These are phyloP conservation scores for Mythimna albipuncta DNA, from an alignment of 2,888 invertebrate genomes.

Conservation along the genomic window DNA sequence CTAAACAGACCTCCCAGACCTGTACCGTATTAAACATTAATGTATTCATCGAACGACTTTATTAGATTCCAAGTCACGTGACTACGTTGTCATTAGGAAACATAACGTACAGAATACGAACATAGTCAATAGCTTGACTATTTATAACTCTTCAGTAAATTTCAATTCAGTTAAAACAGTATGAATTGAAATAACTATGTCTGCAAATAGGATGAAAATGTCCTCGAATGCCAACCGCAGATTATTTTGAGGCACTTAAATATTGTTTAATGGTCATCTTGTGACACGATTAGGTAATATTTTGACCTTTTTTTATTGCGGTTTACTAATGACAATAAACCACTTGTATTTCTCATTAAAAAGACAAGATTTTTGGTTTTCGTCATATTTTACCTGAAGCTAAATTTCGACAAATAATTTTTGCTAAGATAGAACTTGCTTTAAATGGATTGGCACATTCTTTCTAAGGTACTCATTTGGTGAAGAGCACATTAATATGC, in stretches of 20 bases:
- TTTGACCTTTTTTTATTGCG: conserved; percentile 36
- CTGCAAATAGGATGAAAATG: conserved; percentile 17
- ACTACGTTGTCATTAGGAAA: conserved; percentile 10
- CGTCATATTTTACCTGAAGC: not conserved
- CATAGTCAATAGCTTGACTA: not conserved
- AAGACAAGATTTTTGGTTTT: not conserved
- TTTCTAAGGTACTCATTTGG: not conserved
- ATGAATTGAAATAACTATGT: conserved; percentile 12
- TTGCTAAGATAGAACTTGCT: not conserved
- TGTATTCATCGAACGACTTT: conserved; percentile 17
- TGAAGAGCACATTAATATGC: not conserved
- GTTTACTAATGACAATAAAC: conserved; percentile 28
- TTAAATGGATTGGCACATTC: not conserved
- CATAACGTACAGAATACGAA: not conserved
- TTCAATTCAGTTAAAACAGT: conserved; percentile 6
- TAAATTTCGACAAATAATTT: no score
- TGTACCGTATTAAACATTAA: not conserved
- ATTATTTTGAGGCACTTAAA: conserved; percentile 38
- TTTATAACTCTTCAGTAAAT: conserved; percentile 13
- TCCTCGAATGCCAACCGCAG: conserved; percentile 47
- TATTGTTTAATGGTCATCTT: conserved; percentile 45
- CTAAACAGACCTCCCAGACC: not conserved
- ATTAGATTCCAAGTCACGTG: conserved; percentile 13
- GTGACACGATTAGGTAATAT: conserved; percentile 47
- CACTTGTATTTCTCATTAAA: conserved; percentile 9